Percentiles rank a stretch among this genome's conserved stretches.
Evolutionary conservation across 1,140 invertebrate species (phyloP).

Genomic region (Archivesica marissinica): DNA sequence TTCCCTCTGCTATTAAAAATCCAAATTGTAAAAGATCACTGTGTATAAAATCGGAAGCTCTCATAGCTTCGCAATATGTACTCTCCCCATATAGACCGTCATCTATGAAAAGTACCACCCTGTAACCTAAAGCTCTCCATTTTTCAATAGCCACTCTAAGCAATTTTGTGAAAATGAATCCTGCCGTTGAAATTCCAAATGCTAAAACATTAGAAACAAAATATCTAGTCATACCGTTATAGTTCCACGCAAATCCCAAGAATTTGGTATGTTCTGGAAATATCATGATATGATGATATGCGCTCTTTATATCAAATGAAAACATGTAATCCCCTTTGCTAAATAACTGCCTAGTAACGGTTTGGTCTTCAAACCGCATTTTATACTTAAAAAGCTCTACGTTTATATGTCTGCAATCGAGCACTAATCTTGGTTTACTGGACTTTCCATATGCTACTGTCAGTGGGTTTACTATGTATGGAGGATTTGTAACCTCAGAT

Average conservation of each 20-base stretch:
- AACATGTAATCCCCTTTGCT: conserved; percentile 29
- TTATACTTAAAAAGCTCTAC: conserved; percentile 35
- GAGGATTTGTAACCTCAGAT: background rate
- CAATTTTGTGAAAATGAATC: too few species aligned
- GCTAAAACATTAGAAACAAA: conserved; percentile 17
- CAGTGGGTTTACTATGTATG: background rate
- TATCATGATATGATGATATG: conserved; percentile 56
- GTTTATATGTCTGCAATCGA: conserved; percentile 43
- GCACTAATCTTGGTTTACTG: background rate
- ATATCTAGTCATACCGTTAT: background rate
- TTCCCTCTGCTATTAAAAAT: conserved; percentile 23
- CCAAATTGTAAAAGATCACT: too few species aligned
- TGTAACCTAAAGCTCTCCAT: too few species aligned
- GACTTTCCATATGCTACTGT: background rate
- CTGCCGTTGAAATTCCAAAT: too few species aligned
- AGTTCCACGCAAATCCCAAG: conserved; percentile 24
- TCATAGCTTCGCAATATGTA: too few species aligned
- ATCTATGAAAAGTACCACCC: too few species aligned
- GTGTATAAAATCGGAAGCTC: too few species aligned
- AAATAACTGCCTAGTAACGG: conserved; percentile 28
- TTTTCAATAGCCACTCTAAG: too few species aligned
- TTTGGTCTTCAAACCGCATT: conserved; percentile 37
- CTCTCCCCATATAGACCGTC: too few species aligned
- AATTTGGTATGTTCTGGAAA: conserved; percentile 28
- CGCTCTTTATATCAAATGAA: conserved; percentile 27